Evolutionary conservation across 1,140 invertebrate species (phyloP), one percentile per base, ranked within the genome.

Genomic region (Drosophila sulfurigaster): DNA sequence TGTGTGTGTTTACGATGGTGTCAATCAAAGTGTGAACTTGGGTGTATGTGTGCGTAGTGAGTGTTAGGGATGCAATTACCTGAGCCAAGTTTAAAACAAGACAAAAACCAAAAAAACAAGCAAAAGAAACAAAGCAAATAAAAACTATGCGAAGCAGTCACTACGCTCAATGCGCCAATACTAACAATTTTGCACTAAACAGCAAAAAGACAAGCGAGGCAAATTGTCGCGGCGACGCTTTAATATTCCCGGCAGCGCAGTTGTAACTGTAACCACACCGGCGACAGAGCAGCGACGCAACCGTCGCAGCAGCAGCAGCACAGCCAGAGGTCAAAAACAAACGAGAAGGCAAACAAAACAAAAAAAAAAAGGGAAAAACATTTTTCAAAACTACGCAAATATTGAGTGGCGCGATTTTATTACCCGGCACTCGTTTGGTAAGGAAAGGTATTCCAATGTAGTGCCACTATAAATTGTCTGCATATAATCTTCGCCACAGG

Each of bases 161-260:
- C 83, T 77, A 76, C 74, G 81, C 77, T 71, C 62, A 80, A 74
- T 78, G 73, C 59, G 78, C 28, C 75, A 80, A 88, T 73, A 87
- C 82, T 87, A 73, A 79, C 82, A 73, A 72, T 52, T 75, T 32
- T 72, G 59, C 72, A 75, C 58, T 75, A 75, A 71, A 71, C 20
- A 28, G 57, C 45, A 59, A 67, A 71, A 49, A 59, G n/a, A 51
- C 62, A 35, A 30, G 51, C 65, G 51, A 73, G 16, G 49, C 63
- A 62, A 63, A 62, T 54, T 62, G 58, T 32, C 46, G 13, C 51
- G 30, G 60, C 65, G 52, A 66, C 62, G 79, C 13, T 63, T 56
- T 32, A 64, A 64, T 64, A 51, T 51, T 46, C 38, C 25, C 28
- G 28, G 56, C 71, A 68, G 71, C 71, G 70, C 70, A 59, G 73